Evolutionary conservation across 1,140 invertebrate genomes (phyloP), one percentile per base, ranked within the genome.

Genomic region (silkworm (Bombyx mori)): DNA sequence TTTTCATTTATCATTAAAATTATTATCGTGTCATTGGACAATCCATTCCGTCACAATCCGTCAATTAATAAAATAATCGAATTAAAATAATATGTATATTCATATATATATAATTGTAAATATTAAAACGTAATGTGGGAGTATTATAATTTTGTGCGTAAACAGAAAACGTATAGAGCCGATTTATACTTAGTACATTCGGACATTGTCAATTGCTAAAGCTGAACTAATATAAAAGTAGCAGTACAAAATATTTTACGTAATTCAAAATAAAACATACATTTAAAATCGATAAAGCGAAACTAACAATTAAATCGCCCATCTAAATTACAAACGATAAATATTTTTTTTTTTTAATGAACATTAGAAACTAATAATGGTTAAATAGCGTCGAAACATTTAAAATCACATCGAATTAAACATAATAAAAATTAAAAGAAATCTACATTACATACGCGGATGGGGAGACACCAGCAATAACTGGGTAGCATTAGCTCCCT

Each of bases 321-420:
- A 84, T 75, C 70, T 82, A 79, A 75, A 60, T 70, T 75, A 69
- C 79, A 78, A 82, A 79, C 81, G 79, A 79, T 86, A 85, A 78
- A 85, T 81, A 83, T 83, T 78, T 54, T 74, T 83, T 78, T 54
- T 74, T 71, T 71, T 76, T 73, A 80, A 84, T 84, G 82, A 85
- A 80, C 84, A 84, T 82, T 84, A 81, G 70, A 79, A 62, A 79
- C 76, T 78, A 82, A 77, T 68, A 72, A 67, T 61, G 69, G 76
- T 81, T 82, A 86, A 83, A 81, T 80, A 79, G 78, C 78, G 77
- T 74, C 79, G 73, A 71, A 73, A 77, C 61, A 74, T 74, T 73
- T 66, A 78, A 72, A 84, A 82, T 79, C 79, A 82, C 79, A 83
- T 79, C 62, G 63, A 71, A 66, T 52, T 49, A 55, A 10, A 44